Percentiles rank a stretch among this genome's conserved stretches.
phyloP scores from a whole-genome alignment of 2,888 invertebrate species.

The Tiliacea aurago region DNA sequence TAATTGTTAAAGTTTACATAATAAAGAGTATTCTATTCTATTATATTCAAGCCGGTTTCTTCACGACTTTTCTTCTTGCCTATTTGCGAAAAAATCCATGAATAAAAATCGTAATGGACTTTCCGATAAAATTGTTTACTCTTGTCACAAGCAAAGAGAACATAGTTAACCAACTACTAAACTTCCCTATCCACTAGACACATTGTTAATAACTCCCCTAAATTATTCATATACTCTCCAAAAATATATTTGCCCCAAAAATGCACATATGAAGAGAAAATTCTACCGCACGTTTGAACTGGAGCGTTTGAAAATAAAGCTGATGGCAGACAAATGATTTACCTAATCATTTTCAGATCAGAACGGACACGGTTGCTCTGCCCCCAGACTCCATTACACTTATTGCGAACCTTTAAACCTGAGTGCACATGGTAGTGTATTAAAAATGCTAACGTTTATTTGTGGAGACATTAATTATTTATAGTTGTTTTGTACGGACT shows the following conservation, averaged over 20 bases:
- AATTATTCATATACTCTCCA: not conserved
- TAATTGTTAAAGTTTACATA: no score
- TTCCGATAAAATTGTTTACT: not conserved
- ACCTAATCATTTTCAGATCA: conserved; percentile 65
- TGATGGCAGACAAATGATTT: conserved; percentile 63
- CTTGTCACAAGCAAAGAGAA: no score
- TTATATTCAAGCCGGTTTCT: no score
- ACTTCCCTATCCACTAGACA: not conserved
- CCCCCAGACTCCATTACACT: conserved; percentile 66
- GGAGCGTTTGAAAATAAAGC: conserved; percentile 49
- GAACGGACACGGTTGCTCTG: conserved; percentile 49
- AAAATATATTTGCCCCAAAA: conserved; percentile 25
- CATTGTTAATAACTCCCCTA: not conserved
- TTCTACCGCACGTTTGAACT: conserved; percentile 21
- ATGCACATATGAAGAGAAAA: conserved; percentile 16
- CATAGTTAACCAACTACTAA: not conserved
- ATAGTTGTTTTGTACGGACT: not conserved
- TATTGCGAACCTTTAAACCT: conserved; percentile 63
- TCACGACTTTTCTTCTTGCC: not conserved
- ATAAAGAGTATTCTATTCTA: no score
- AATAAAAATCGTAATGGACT: no score
- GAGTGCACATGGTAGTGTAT: conserved; percentile 31
- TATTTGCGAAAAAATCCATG: no score
- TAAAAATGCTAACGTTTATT: conserved; percentile 10
- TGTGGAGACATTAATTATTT: not conserved